Percentiles rank a stretch among this genome's conserved stretches.
phyloP scores from a whole-genome alignment of 2,888 invertebrate species.

The Pegoplata infirma region DNA sequence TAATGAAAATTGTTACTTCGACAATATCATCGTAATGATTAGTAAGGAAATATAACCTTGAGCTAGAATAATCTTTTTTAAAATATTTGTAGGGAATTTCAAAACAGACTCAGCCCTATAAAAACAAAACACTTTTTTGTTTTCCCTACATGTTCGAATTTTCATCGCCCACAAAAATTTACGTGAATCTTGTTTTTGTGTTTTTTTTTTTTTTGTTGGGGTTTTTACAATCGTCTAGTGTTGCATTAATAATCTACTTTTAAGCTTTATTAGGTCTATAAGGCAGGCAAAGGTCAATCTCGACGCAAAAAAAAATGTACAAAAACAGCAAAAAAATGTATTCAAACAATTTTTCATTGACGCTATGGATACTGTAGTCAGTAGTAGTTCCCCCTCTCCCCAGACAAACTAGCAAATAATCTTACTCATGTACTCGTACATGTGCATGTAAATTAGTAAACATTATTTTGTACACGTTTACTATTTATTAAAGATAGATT shows the following conservation, averaged over 20 bases:
- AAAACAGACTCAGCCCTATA: neutral
- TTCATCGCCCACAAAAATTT: neutral
- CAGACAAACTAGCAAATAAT: neutral
- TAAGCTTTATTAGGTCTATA: slow-evolving; percentile 42
- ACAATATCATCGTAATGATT: too few relatives aligned
- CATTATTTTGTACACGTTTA: slow-evolving; percentile 3
- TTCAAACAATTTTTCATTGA: slow-evolving; percentile 1
- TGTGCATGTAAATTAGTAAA: slow-evolving; percentile 26
- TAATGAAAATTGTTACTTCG: too few relatives aligned
- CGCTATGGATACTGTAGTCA: too few relatives aligned
- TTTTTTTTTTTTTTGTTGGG: neutral
- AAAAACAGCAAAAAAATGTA: slow-evolving; percentile 4
- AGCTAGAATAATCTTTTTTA: too few relatives aligned
- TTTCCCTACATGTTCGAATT: neutral
- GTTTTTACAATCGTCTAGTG: neutral
- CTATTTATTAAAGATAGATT: slow-evolving; percentile 24
- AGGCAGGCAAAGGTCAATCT: slow-evolving; percentile 41
- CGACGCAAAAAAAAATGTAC: slow-evolving; percentile 5
- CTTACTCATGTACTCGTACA: neutral
- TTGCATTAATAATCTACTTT: slow-evolving; percentile 42
- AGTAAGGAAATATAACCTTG: too few relatives aligned
- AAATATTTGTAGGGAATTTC: neutral
- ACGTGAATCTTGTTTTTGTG: neutral
- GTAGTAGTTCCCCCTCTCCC: neutral
- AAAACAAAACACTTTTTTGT: neutral